phyloP scores from a whole-genome alignment of 1,140 invertebrate genomes.

The Bombus turneri region DNA sequence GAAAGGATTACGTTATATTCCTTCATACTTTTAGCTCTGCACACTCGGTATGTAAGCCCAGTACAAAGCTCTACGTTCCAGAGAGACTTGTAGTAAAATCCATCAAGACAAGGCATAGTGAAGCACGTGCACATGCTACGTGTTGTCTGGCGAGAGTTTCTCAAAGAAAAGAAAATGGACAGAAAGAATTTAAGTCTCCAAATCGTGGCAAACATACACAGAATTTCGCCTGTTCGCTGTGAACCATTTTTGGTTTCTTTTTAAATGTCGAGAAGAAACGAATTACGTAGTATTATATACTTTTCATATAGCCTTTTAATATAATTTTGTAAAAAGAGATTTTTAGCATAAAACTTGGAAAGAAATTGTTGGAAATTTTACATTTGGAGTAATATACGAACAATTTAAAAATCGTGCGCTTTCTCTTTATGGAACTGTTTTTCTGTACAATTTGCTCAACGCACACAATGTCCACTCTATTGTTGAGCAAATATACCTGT shows the following conservation, averaged over 20 bases:
- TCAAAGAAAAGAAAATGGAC: not conserved
- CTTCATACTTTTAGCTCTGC: not conserved
- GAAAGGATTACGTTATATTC: not conserved
- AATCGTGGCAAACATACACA: not conserved
- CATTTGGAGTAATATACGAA: not conserved
- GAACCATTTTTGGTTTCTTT: not conserved
- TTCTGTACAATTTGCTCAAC: conserved; percentile 4
- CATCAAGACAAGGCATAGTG: not conserved
- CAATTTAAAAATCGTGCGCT: not conserved
- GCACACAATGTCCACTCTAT: conserved; percentile 2
- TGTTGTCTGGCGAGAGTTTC: not conserved
- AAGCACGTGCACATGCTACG: not conserved
- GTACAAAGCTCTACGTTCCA: not conserved
- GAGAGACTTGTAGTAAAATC: not conserved
- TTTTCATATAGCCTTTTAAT: too few relatives aligned
- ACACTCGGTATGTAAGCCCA: not conserved
- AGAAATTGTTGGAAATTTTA: not conserved
- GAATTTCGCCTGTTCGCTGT: too few relatives aligned
- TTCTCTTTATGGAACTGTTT: conserved; percentile 5
- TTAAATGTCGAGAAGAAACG: too few relatives aligned
- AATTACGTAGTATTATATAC: too few relatives aligned
- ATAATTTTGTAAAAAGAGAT: too few relatives aligned
- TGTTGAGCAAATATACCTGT: conserved; percentile 19
- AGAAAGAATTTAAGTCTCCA: not conserved
- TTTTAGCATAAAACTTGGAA: too few relatives aligned